phyloP scores from a whole-genome alignment of 2,797 vertebrate species.

The Gobionotothen gibberifrons region DNA sequence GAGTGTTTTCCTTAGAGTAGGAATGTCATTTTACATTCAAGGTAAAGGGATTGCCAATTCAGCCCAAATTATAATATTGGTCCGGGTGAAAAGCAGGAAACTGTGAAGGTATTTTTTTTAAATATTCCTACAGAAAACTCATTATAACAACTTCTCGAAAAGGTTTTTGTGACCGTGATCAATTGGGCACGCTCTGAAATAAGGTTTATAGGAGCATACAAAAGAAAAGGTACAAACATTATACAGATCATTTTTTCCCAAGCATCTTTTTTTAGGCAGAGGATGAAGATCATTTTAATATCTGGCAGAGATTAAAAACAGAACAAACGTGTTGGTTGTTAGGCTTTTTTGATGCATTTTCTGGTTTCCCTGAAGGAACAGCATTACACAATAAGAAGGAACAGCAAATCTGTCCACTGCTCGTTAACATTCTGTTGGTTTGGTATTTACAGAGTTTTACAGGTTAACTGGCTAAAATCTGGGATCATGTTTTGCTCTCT shows the following conservation, averaged over 20 bases:
- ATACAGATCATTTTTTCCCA: constrained; percentile 17
- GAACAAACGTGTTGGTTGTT: neutral
- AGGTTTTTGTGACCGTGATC: constrained; percentile 12
- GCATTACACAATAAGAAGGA: constrained; percentile 20
- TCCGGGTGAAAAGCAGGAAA: constrained; percentile 17
- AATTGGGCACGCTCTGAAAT: neutral
- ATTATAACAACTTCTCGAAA: constrained; percentile 20
- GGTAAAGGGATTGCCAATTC: neutral
- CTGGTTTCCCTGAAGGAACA: constrained; percentile 31
- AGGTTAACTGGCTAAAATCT: constrained; percentile 20
- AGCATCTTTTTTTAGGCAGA: constrained; percentile 21
- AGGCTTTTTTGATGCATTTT: constrained; percentile 29
- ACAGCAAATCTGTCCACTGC: constrained; percentile 8
- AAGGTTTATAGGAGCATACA: neutral
- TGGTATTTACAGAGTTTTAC: constrained; percentile 9
- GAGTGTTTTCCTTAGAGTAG: constrained; percentile 23
- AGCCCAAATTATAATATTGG: constrained; percentile 11
- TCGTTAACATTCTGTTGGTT: constrained; percentile 21
- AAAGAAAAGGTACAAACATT: constrained; percentile 15
- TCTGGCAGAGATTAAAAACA: no score
- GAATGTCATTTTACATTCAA: constrained; percentile 31
- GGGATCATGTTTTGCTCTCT: neutral
- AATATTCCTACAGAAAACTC: constrained; percentile 22
- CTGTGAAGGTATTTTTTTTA: constrained; percentile 4
- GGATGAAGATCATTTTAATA: no score